A percentile compares a stretch with the other conserved stretches of the same genome.
Conservation (phyloP, 2,797 vertebrate genomes). For the Artibeus jamaicensis region DNA sequence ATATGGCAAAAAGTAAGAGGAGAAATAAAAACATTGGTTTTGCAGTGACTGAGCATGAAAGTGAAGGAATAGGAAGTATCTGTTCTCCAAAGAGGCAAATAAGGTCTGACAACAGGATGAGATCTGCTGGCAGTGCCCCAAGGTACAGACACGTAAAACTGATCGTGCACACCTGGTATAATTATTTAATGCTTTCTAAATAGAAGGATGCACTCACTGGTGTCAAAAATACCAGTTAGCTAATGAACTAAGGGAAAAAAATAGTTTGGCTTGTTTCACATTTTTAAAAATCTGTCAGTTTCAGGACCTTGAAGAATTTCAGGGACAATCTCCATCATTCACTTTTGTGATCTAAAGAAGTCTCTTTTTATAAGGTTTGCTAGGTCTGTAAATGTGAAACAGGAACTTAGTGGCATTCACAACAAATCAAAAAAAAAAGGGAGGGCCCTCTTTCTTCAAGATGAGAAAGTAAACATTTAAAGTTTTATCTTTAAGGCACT, state of each 20-base stretch:
- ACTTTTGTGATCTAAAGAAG: background rate
- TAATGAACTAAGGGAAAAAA: slow-evolving; percentile 27
- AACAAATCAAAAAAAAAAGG: background rate
- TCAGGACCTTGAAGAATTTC: slow-evolving; percentile 27
- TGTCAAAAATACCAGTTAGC: slow-evolving; percentile 41
- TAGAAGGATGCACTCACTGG: background rate
- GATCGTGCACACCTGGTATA: background rate
- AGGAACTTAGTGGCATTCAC: background rate
- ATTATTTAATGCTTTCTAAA: background rate
- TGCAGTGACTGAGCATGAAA: slow-evolving; percentile 42
- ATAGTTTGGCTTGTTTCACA: background rate
- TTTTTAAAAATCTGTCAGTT: background rate
- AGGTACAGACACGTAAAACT: background rate
- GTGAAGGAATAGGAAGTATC: slow-evolving; percentile 3
- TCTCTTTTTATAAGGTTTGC: background rate
- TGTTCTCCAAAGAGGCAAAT: background rate
- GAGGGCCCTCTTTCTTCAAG: background rate
- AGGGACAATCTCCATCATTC: background rate
- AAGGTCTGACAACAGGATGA: background rate
- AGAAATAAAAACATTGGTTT: slow-evolving; percentile 37
- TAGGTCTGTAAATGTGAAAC: slow-evolving; percentile 1
- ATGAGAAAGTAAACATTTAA: background rate
- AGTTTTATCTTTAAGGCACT: background rate
- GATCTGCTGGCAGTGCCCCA: background rate
- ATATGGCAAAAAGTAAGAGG: slow-evolving; percentile 1